Conservation (phyloP, 2,797 vertebrate species). For the Syngnathus rostellatus region DNA sequence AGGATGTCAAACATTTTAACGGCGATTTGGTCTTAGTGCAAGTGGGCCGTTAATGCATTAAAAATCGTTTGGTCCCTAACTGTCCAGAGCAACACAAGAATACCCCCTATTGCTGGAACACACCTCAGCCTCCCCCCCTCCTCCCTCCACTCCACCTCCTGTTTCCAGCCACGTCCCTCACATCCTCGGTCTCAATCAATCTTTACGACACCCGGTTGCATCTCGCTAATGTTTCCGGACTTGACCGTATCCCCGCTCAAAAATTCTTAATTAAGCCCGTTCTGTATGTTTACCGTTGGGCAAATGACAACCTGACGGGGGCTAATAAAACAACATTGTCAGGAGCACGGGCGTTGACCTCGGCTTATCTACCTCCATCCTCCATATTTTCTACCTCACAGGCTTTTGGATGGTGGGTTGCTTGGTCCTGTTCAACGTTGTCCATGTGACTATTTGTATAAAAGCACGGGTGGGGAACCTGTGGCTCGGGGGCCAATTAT, state of each 20-base stretch:
- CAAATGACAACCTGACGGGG: conserved; percentile 95
- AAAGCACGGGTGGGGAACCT: conserved; percentile 12
- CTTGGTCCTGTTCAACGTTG: conserved; percentile 38
- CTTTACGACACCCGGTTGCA: conserved; percentile 91
- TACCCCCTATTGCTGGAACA: conserved; percentile 51
- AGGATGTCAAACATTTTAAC: conserved; percentile 83
- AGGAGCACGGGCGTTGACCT: conserved; percentile 53
- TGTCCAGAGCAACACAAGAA: conserved; percentile 76
- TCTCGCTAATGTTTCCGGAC: conserved; percentile 95
- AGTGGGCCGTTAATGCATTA: conserved; percentile 83
- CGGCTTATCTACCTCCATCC: conserved; percentile 61
- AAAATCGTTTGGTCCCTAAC: conserved; percentile 81
- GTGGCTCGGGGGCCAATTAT: not conserved
- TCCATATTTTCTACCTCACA: conserved; percentile 62
- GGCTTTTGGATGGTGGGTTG: conserved; percentile 47
- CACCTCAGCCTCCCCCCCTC: conserved; percentile 49
- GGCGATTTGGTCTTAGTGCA: conserved; percentile 64
- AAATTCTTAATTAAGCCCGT: conserved; percentile 99
- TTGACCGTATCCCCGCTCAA: conserved; percentile 90
- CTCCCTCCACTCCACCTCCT: conserved; percentile 48
- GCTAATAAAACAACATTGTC: conserved; percentile 73
- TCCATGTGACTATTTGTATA: conserved; percentile 39
- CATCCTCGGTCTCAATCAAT: conserved; percentile 85
- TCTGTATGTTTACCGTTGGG: conserved; percentile 98
- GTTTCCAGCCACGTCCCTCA: conserved; percentile 60